Conservation (phyloP, 2,113 vertebrate species). For the Promerops cafer region DNA sequence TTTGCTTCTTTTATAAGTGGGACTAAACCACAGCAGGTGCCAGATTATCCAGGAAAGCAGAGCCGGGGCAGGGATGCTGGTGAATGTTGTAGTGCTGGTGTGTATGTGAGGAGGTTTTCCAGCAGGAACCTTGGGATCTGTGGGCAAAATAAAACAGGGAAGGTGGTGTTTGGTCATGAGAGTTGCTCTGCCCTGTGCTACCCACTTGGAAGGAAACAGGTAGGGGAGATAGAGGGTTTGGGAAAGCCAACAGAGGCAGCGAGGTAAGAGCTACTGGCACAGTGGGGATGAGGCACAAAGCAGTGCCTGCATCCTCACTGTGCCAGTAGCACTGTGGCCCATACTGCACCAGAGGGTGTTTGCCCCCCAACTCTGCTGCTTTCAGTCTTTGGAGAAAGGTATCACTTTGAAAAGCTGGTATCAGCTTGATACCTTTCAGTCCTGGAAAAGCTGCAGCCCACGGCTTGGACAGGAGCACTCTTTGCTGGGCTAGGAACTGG, state of each 20-base stretch:
- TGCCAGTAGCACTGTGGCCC: background rate
- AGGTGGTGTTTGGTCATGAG: background rate
- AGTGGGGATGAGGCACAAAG: background rate
- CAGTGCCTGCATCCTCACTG: background rate
- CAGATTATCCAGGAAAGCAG: background rate
- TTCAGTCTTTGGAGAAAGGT: background rate
- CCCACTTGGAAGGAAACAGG: background rate
- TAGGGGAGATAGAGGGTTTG: background rate
- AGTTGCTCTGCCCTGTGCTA: background rate
- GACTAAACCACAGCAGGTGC: background rate
- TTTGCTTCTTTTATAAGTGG: background rate
- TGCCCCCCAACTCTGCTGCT: background rate
- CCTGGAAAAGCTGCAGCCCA: background rate
- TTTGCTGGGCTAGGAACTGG: background rate
- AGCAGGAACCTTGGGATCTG: background rate
- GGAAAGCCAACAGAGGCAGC: rapidly evolving
- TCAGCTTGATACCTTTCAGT: background rate
- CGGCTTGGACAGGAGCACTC: background rate
- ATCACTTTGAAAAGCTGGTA: background rate
- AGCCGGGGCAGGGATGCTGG: background rate
- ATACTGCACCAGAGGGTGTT: background rate
- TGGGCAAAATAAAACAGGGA: background rate
- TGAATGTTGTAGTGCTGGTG: background rate
- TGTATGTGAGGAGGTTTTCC: background rate
- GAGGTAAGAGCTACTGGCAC: rapidly evolving